Base-by-base conservation (phyloP, 1,140 invertebrate genomes). In the Contarinia nasturtii region DNA sequence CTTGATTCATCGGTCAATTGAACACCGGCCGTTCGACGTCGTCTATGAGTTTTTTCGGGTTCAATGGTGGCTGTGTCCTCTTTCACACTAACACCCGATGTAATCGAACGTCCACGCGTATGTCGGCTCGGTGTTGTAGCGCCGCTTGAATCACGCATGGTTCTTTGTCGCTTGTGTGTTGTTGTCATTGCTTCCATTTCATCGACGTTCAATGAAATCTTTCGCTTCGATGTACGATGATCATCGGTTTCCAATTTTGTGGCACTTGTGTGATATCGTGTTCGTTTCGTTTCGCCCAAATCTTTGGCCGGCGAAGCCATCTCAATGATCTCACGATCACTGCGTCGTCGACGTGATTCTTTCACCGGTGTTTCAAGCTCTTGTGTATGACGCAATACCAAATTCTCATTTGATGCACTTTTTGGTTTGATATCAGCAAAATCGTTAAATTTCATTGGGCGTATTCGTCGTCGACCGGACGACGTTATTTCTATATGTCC, bases 391-490 rank as follows among this genome's bases (percentile, higher is more conserved):
- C 27, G 27, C 27, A 10, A 3, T 27, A 27, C 27, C 10, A 27
- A 27, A 27, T 10, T 27, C 27, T 27, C 27, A 27, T 15, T 40
- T 14, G 37, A 18, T 18, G n/a, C 18, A 21, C 11, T n/a, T 43
- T 43, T 43, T 5, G 15, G 10, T 20, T 43, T 43, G n/a, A 18
- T 18, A 20, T 43, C 41, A 10, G 19, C 34, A 41, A 52, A 74
- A 55, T 75, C 72, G 46, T 73, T 73, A 52, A 69, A 75, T 56
- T 75, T 74, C 15, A 66, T 65, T 12, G 73, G 73, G 37, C 73
- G 59, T 21, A 71, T 74, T 33, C 73, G 57, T 58, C 68, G 67
- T 48, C 72, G 59, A 8, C 72, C 72, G 0, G 72, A 74, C 10
- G 72, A 74, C 2, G 72, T 74, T 0, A 72, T 65, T 59, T 74